Base-by-base conservation (phyloP, 2,888 invertebrate species). In the Eristalis tenax region DNA sequence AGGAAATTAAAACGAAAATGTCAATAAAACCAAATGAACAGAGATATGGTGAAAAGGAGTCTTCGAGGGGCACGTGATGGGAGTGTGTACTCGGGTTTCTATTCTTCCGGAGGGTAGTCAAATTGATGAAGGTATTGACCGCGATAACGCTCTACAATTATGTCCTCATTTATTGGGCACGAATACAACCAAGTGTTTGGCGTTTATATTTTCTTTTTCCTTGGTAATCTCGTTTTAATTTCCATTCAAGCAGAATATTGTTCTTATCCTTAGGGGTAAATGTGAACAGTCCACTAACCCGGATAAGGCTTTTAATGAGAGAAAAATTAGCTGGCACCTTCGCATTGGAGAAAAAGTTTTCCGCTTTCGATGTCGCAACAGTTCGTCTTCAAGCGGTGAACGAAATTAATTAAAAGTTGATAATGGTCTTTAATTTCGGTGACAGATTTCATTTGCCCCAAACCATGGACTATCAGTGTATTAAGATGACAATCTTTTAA, bases 1-100 rank as follows among this genome's bases (percentile, higher is more conserved):
- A 77, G 82, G 85, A 85, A 69, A 77, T 85, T 85, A 81, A 82
- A 76, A 82, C 69, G 57, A 75, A 81, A 75, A 69, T 64, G 69
- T 76, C 22, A 63, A 40, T 68, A 35, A 70, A 76, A 61, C 26
- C 50, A 80, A 71, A 78, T 26, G 56, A 35, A 70, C 50, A 28
- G 63, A 28, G 32, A 57, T 22, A 64, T 28, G 13, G 5, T 26
- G 28, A 70, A 78, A 10, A 56, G 11, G 65, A 57, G 56, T 40
- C 61, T 28, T 43, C 11, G 57, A 35, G 76, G 35, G 64, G 64
- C 63, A 23, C 26, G 15, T 40, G 40, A 26, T 43, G 26, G 28
- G 43, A 26, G 38, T 69, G 10, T 26, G 68, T 71, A 11, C 2
- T 26, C 35, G 40, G 23, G 50, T 13, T 77, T 50, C 43, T 23